These are phyloP conservation scores for Micoletzkya japonica DNA, from an alignment of 2,888 invertebrate genomes.

Conservation along the genomic window DNA sequence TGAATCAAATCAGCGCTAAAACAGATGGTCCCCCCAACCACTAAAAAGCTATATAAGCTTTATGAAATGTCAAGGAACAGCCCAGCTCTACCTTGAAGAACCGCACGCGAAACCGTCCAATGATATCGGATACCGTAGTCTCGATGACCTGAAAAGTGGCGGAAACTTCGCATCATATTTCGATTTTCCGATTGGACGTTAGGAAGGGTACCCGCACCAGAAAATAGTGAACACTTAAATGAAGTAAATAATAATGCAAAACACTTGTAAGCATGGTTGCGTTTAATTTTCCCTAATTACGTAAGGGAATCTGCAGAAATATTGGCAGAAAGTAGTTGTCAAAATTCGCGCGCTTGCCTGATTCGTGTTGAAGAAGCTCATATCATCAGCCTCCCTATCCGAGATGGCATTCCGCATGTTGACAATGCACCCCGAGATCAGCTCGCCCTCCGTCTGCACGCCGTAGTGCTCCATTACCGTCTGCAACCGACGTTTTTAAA, in stretches of 20 bases:
- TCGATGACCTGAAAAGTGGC: conserved; percentile 19
- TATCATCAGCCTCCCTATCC: conserved; percentile 61
- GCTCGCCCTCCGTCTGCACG: conserved; percentile 53
- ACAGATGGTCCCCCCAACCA: no score
- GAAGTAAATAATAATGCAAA: no score
- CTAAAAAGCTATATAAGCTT: no score
- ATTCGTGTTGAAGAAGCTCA: conserved; percentile 58
- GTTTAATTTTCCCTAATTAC: no score
- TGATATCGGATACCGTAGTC: conserved; percentile 12
- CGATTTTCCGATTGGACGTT: neutral
- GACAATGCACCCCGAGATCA: conserved; percentile 53
- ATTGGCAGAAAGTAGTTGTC: neutral
- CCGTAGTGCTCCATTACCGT: conserved; percentile 54
- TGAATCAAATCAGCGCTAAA: neutral
- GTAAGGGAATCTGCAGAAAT: neutral
- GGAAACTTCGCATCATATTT: neutral
- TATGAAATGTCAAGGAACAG: no score
- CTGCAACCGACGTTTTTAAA: no score
- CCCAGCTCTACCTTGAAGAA: conserved; percentile 18
- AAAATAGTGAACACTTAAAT: no score
- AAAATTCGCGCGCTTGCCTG: conserved; percentile 34
- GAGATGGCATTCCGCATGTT: conserved; percentile 52
- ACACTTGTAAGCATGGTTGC: no score
- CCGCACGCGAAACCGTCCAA: conserved; percentile 5
- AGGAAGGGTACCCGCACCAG: neutral